Evolutionary conservation across 2,888 invertebrate species (phyloP), one percentile per base, ranked within the genome.

Genomic region (Lycocerus yunnanus): DNA sequence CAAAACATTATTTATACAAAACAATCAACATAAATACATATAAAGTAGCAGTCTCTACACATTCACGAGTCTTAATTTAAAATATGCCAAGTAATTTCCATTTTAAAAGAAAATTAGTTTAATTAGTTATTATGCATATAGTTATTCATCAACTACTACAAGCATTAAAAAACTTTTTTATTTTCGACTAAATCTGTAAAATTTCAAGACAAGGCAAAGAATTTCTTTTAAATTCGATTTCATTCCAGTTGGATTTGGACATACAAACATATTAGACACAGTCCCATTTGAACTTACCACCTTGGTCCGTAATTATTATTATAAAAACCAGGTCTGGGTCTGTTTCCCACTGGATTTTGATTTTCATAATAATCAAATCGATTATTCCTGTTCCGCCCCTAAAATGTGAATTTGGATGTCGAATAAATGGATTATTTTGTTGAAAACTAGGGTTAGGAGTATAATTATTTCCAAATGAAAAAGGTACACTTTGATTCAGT

Each of bases 371-470:
- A 24, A 67, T 67, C 27, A 3, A 61, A 20, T 15, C 66, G 43
- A n/a, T 43, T 65, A 58, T 71, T 58, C 20, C 58, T 66, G 3
- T 63, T n/a, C n/a, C 20, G 61, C 20, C 61, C 13, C 20, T 24
- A 71, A 21, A 71, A 15, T 66, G 71, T 10, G 18, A 59, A 16
- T 21, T 66, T 15, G 69, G 27, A n/a, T 71, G 66, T 14, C 15
- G 18, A 43, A 68, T 21, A 60, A 60, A 69, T 15, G 61, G 69
- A 15, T 73, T 73, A 3, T 69, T 69, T 14, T 18, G 60, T 10
- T 69, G 69, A 66, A 66, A 73, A 8, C n/a, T n/a, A 14, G 61
- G 2, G 16, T 69, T 69, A 4, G 14, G 69, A 5, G n/a, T 15
- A 24, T 61, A 61, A 69, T 24, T 69, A 5, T 43, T 43, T n/a